phyloP scores from a whole-genome alignment of 1,140 invertebrate genomes.

The Euwallacea similis region DNA sequence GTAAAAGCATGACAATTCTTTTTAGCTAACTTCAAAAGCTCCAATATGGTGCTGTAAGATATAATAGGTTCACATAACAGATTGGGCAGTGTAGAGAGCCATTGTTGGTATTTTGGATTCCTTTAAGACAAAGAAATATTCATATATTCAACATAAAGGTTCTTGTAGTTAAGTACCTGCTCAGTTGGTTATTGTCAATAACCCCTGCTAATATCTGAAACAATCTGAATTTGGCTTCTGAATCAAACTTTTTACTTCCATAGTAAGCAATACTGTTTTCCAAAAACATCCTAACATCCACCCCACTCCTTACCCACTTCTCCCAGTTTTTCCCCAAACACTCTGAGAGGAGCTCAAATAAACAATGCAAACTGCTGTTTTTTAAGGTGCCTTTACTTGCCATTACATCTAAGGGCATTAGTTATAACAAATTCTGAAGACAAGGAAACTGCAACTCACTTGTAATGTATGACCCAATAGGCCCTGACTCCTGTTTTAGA shows the following conservation, averaged over 20 bases:
- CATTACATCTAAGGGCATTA: constrained; percentile 7
- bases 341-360: constrained; percentile 54
- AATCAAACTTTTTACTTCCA: constrained; percentile 49
- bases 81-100: constrained; percentile 51
- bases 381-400: constrained; percentile 28
- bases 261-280: constrained; percentile 55
- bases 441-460: no score
- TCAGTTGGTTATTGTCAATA: neutral
- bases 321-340: constrained; percentile 53
- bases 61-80: constrained; percentile 30
- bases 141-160: neutral
- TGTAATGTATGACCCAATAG: no score
- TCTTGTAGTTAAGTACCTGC: neutral
- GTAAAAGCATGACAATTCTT: constrained; percentile 35
- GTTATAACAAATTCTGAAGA: no score
- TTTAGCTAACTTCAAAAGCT: constrained; percentile 32
- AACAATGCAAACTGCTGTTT: constrained; percentile 40
- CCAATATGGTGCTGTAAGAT: constrained; percentile 15
- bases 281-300: constrained; percentile 47
- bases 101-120: constrained; percentile 49
- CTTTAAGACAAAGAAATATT: neutral
- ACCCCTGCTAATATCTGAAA: neutral
- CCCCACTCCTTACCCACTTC: constrained; percentile 33
- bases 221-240: constrained; percentile 47
- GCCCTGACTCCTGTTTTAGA: constrained; percentile 41